Evolutionary conservation across 23 tunicate genomes (phyloP), one percentile per base, ranked within the genome.

Genomic region (Styela plicata): DNA sequence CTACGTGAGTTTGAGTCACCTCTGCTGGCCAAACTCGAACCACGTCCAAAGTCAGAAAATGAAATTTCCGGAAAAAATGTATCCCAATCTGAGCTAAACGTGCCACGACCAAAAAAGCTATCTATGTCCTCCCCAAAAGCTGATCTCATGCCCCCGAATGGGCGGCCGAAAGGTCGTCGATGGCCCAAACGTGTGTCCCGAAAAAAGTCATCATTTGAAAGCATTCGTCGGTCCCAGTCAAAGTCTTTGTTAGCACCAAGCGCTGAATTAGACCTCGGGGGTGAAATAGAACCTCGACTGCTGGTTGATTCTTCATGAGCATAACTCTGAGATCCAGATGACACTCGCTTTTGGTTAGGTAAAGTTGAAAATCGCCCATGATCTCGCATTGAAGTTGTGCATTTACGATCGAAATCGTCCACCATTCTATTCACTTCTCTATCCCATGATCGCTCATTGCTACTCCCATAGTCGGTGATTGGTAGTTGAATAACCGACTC

Each of bases 31-130:
- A 53, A 27, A 44, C 81, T 53, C 13, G 66, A 44, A 24, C 64
- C 33, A 37, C 66, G 33, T 23, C 57, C 57, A n/a, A 76, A 76
- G 1, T 76, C 81, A 2, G 81, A 76, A 76, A 76, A 76, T 26
- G 64, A 33, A 29, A 76, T 76, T 52, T 76, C 81, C 10, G 81
- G 81, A 44, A 76, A 76, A 53, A 76, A 76, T 10, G 81, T 76
- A 76, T 76, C 81, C 81, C 81, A 76, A 13, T 52, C 81, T 17
- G 64, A 36, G 77, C 77, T 71, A 34, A 71, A 71, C 21, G 64
- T 53, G 0, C 81, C 66, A 19, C 81, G 23, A 7, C 81, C 81
- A 53, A 76, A 76, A 53, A 76, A 76, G 7, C 65, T 36, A 24
- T 76, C 81, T 20, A 76, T 44, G 53, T 76, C 81, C 1, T 53